Percentiles rank a stretch among this genome's conserved stretches.
These are phyloP conservation scores for Pedicia rivosa DNA, from an alignment of 2,888 invertebrate species.

Conservation along the genomic window DNA sequence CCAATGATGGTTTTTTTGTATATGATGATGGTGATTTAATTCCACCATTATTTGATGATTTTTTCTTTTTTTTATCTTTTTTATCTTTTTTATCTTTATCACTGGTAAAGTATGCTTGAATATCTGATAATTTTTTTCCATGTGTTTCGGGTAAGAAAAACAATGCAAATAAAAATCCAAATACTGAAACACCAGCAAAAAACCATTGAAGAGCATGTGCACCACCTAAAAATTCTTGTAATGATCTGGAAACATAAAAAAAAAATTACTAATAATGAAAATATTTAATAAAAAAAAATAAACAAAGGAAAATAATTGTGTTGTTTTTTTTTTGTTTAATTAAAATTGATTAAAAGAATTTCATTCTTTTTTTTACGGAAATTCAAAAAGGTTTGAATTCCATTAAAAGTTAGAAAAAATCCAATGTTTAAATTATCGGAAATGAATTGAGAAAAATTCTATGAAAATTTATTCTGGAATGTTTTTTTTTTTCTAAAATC, in stretches of 20 bases:
- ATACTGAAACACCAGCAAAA: slow-evolving; percentile 34
- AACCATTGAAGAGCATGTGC: slow-evolving; percentile 38
- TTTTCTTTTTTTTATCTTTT: neutral
- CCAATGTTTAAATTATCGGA: no score
- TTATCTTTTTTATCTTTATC: slow-evolving; percentile 18
- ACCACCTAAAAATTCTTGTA: slow-evolving; percentile 27
- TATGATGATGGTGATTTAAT: neutral
- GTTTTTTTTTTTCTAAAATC: no score
- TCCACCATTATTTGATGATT: slow-evolving; percentile 1
- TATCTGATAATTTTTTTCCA: slow-evolving; percentile 40
- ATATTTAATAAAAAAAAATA: no score
- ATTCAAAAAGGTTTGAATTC: no score
- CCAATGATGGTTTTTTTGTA: slow-evolving; percentile 9
- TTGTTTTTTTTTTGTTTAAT: no score
- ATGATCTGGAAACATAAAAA: no score
- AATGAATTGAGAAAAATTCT: no score
- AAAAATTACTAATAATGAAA: no score
- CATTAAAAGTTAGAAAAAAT: no score
- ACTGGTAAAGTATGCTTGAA: slow-evolving; percentile 40
- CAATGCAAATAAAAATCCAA: slow-evolving; percentile 18
- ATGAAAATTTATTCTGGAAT: no score
- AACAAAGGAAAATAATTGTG: neutral
- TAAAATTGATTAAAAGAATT: no score
- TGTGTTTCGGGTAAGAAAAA: slow-evolving; percentile 45
- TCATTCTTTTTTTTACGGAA: no score